Evolutionary conservation across 2,888 invertebrate species (phyloP), one percentile per base, ranked within the genome.

Genomic region (Odontomyia ornata): DNA sequence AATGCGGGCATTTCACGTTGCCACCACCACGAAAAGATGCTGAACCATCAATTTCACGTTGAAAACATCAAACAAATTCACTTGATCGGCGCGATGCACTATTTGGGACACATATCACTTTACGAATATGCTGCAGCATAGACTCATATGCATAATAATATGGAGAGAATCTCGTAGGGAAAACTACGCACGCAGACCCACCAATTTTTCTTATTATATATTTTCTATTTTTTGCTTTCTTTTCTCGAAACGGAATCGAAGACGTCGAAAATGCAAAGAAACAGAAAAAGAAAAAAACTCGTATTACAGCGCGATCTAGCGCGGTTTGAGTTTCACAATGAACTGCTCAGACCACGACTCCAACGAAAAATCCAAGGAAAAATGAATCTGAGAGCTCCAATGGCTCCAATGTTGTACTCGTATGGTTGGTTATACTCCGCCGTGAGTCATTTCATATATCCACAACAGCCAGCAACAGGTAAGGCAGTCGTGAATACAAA

Each of bases 261-360:
- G 43, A 65, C 43, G 30, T 65, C 18, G 56, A 28, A 47, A 52
- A 15, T 7, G 27, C 46, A 52, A 71, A 71, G 43, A 65, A 65
- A 72, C 27, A 56, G 30, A 72, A 71, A 52, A 71, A 71, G 43
- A 65, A 65, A 72, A 56, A 56, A 56, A 72, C 72, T 56, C 57
- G 56, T 36, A 43, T 36, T 73, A 36, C 43, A 25, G 23, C 76
- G 62, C 76, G 71, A 71, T 77, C 78, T 77, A 75, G 75, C 62
- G 71, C 75, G 77, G 69, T 36, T 76, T 75, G 67, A 77, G 77
- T 76, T 77, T 77, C 62, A 64, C 75, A 78, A 75, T 71, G 60
- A 75, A 78, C 78, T 78, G 77, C n/a, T n/a, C n/a, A n/a, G n/a
- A n/a, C n/a, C n/a, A n/a, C 3, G 36, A 78, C 47, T 72, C 1